Conservation (phyloP, 2,797 vertebrate genomes). For the Nyctibius grandis region DNA sequence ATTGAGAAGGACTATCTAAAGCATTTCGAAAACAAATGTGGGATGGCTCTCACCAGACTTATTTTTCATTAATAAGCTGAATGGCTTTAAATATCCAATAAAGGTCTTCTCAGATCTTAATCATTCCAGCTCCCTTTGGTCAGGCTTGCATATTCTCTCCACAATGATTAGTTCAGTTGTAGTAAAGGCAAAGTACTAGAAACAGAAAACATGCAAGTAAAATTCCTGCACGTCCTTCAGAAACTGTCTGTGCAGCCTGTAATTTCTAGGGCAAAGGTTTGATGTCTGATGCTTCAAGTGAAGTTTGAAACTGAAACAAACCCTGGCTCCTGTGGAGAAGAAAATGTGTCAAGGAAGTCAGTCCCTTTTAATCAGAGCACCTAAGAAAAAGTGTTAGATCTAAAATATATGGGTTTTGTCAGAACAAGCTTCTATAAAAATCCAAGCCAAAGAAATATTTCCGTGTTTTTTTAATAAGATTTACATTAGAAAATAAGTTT, state of each 20-base stretch:
- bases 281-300: conserved; percentile 20
- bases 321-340: conserved; percentile 31
- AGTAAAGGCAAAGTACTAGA: not conserved
- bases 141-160: not conserved
- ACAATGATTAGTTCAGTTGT: not conserved
- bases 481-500: not conserved
- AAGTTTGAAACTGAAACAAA: conserved; percentile 46
- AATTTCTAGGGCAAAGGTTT: conserved; percentile 51
- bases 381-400: conserved; percentile 8
- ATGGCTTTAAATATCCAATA: not conserved
- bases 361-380: conserved; percentile 42
- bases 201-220: conserved; percentile 36
- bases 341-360: conserved; percentile 44
- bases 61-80: not conserved
- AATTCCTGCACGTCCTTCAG: conserved; percentile 21
- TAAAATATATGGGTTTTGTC: conserved; percentile 29
- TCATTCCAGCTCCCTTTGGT: not conserved
- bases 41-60: not conserved
- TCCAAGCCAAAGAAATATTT: not conserved
- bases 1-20: not conserved
- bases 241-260: not conserved
- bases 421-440: conserved; percentile 9
- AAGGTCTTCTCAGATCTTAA: not conserved
- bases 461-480: not conserved
- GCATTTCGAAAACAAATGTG: not conserved